A percentile compares a stretch with the other conserved stretches of the same genome.
These are phyloP conservation scores for Piaya cayana DNA, from an alignment of 2,113 vertebrate species.

Conservation along the genomic window DNA sequence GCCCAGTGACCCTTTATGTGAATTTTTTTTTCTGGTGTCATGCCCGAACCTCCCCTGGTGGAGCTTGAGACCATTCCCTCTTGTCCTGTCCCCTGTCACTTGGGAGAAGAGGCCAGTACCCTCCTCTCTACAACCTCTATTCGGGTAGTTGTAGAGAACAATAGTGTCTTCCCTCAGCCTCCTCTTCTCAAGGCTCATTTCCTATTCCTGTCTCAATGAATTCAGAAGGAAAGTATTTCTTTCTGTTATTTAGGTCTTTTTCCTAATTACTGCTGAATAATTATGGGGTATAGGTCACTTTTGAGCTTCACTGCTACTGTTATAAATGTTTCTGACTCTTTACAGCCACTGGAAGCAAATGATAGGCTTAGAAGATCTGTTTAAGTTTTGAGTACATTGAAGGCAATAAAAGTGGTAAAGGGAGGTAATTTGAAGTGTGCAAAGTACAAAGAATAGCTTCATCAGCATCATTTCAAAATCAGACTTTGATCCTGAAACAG, in stretches of 20 bases:
- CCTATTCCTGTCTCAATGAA: not conserved
- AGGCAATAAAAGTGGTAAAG: conserved; percentile 46
- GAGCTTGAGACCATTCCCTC: too few species aligned
- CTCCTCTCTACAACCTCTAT: too few species aligned
- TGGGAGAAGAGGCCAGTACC: too few species aligned
- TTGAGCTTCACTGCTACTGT: not conserved
- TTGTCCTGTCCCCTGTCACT: too few species aligned
- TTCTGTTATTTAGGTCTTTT: not conserved
- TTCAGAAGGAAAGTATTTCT: not conserved
- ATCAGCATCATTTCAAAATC: conserved; percentile 4
- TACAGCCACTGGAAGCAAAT: conserved; percentile 43
- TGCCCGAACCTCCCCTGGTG: too few species aligned
- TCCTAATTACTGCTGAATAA: not conserved
- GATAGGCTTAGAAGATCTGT: conserved; percentile 50
- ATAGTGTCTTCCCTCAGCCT: too few species aligned
- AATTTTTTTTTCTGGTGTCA: too few species aligned
- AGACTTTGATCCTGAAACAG: not conserved
- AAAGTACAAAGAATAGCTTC: conserved; percentile 25
- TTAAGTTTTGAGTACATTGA: conserved; percentile 21
- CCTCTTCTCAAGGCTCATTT: too few species aligned
- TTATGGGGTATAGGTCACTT: not conserved
- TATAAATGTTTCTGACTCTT: conserved; percentile 21
- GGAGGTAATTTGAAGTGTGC: conserved; percentile 6
- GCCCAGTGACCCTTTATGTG: too few species aligned
- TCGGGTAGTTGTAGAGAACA: too few species aligned